Base-by-base conservation (phyloP, 2,113 vertebrate genomes). In the Neofelis nebulosa region DNA sequence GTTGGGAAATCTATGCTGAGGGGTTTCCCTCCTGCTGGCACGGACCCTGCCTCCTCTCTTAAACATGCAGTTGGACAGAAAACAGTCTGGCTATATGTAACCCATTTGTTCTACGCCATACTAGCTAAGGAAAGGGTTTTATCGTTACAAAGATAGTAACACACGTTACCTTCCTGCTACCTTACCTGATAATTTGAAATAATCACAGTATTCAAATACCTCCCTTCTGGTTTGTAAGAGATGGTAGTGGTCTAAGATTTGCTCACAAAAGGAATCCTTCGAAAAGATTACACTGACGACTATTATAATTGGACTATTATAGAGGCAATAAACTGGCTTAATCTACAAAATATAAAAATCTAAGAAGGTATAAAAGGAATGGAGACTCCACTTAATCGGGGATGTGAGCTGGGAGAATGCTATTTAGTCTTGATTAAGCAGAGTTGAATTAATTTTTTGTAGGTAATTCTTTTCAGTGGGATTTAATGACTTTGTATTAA, bases 1-100 rank as follows among this genome's bases (percentile, higher is more conserved):
- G 38, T 21, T 69, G 8, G 85, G 29, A 93, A 92, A 96, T 97
- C 85, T 95, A 38, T 87, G 87, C 57, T 85, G 80, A 93, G 74
- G 74, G 23, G 3, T 71, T 89, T 95, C 36, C 63, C 80, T 95
- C 31, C 57, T 94, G n/a, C 25, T 95, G 88, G 7, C 61, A 94
- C 23, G 5, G 11, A 87, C 80, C 2, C 25, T 74, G 31, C 9
- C 45, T 95, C 50, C 1, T 66, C n/a, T 97, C 18, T 94, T 89
- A 94, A 94, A 57, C 27, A 69, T 76, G 45, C 0, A 69, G 7
- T 87, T 63, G 68, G 57, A 86, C 27, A 89, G 25, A 92, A 95
- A 95, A 61, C 15, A 87, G 36, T 41, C 29, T 29, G 52, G 33
- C 19, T 93, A 38, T 69, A 66, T 27, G 19, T 95, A 65, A 87